These are phyloP conservation scores for Cairina moschata DNA, from an alignment of 2,113 vertebrate species.

Conservation along the genomic window DNA sequence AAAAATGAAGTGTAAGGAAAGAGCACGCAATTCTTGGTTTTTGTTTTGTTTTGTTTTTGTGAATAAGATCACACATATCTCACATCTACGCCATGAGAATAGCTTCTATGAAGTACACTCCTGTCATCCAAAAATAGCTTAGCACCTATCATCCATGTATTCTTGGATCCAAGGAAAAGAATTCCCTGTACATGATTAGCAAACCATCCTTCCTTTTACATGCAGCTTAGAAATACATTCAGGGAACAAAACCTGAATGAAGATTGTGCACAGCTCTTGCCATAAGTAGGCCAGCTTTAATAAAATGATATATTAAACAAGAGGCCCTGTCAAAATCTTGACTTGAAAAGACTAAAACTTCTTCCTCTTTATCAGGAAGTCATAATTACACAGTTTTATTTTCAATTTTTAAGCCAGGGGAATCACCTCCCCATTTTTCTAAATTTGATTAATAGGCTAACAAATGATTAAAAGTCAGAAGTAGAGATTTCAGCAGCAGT, in stretches of 20 bases:
- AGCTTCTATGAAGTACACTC: not conserved
- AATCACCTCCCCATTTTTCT: not conserved
- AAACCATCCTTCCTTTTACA: not conserved
- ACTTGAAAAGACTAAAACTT: not conserved
- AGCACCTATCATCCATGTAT: not conserved
- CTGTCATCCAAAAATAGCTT: not conserved
- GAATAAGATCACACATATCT: not conserved
- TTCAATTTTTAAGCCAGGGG: not conserved
- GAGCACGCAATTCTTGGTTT: not conserved
- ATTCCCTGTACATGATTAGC: not conserved
- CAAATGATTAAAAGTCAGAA: not conserved
- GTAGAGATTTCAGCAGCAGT: not conserved
- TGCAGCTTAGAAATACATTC: not conserved
- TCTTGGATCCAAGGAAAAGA: not conserved
- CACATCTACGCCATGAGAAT: not conserved
- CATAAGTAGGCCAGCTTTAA: conserved; percentile 24
- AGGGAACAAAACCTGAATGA: conserved; percentile 12
- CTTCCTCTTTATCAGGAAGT: not conserved
- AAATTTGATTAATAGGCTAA: not conserved
- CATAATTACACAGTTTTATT: not conserved
- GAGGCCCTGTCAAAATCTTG: not conserved
- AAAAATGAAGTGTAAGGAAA: not conserved
- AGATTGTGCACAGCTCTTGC: not conserved
- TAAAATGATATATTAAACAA: not conserved
- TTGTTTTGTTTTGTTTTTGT: not conserved